phyloP scores from a whole-genome alignment of 1,140 invertebrate genomes.

The Papilio dardanus region DNA sequence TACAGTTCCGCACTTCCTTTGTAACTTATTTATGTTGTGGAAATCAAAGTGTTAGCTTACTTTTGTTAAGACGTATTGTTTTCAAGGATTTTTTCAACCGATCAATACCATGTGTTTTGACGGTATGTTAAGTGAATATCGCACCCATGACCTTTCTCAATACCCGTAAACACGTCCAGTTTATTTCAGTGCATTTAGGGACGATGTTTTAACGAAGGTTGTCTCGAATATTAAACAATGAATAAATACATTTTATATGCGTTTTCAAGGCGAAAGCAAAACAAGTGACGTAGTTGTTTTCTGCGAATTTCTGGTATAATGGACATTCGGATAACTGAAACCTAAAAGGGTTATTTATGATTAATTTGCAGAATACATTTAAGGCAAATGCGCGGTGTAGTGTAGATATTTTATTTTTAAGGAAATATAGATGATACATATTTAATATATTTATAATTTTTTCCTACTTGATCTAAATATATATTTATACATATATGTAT shows the following conservation, averaged over 20 bases:
- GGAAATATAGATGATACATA: no score
- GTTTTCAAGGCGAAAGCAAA: not conserved
- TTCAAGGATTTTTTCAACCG: not conserved
- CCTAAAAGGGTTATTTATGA: not conserved
- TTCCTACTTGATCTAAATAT: no score
- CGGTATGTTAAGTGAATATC: not conserved
- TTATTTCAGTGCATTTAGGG: not conserved
- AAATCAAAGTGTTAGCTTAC: no score
- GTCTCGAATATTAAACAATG: not conserved
- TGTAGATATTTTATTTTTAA: no score
- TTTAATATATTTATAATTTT: no score
- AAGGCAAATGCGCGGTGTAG: no score
- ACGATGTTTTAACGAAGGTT: not conserved
- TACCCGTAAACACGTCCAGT: not conserved
- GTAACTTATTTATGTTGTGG: not conserved
- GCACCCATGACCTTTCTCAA: not conserved
- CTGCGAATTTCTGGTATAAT: not conserved
- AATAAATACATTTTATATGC: not conserved
- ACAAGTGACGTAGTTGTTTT: not conserved
- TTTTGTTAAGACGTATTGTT: not conserved
- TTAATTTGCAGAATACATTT: not conserved
- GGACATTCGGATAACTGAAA: not conserved
- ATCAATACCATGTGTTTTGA: no score
- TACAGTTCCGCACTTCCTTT: no score
- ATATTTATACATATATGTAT: no score